Evolutionary conservation across 2,888 invertebrate genomes (phyloP).

Genomic region (Drosophila rubida): DNA sequence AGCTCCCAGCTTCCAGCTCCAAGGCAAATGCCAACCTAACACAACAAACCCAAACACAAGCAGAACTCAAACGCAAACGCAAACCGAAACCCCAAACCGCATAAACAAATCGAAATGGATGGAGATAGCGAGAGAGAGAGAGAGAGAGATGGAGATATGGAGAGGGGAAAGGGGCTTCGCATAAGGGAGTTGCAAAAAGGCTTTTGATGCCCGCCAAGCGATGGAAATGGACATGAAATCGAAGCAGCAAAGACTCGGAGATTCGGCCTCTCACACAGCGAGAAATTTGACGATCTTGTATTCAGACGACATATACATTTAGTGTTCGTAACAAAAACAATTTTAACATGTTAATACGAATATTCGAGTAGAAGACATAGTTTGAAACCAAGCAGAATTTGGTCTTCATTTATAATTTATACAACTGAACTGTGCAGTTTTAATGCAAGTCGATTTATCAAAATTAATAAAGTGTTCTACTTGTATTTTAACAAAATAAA

Average conservation of each 20-base stretch:
- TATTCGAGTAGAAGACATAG: too few species aligned
- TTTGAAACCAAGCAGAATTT: too few species aligned
- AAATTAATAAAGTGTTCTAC: too few species aligned
- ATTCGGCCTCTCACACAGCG: background rate
- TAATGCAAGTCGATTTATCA: too few species aligned
- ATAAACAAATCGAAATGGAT: constrained; percentile 71
- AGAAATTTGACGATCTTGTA: background rate
- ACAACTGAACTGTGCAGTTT: too few species aligned
- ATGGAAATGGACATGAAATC: constrained; percentile 35
- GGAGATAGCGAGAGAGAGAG: background rate
- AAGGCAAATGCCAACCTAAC: constrained; percentile 63
- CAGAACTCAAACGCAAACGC: constrained; percentile 15
- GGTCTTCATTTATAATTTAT: too few species aligned
- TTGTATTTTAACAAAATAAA: too few species aligned
- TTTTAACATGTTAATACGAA: too few species aligned
- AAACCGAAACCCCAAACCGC: constrained; percentile 47
- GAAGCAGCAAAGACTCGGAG: background rate
- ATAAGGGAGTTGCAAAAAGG: constrained; percentile 60
- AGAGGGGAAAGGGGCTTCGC: constrained; percentile 38
- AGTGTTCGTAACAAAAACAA: too few species aligned
- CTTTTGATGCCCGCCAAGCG: constrained; percentile 58
- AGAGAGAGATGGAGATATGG: background rate
- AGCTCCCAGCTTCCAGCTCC: constrained; percentile 12
- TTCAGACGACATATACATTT: too few species aligned
- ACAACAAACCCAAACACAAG: constrained; percentile 36